Evolutionary conservation across 2,797 vertebrate species (phyloP).

Genomic region (Enteromius thamalakanensis): DNA sequence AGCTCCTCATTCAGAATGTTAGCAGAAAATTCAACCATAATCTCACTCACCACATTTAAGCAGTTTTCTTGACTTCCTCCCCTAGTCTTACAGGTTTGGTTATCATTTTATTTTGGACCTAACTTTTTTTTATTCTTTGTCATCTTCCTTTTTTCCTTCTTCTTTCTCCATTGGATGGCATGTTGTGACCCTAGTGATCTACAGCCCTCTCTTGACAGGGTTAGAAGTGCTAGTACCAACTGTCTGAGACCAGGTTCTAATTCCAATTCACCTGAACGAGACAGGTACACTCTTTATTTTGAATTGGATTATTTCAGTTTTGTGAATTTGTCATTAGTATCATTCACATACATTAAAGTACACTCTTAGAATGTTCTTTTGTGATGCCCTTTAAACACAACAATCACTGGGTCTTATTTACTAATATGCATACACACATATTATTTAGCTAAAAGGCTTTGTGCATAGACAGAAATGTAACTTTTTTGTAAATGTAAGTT

Average conservation of each 20-base stretch:
- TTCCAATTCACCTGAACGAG: conserved; percentile 96
- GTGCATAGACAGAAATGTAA: neutral
- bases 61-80: conserved; percentile 32
- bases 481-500: neutral
- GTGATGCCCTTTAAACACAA: neutral
- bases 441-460: neutral
- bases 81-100: conserved; percentile 80
- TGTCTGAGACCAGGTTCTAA: conserved; percentile 98
- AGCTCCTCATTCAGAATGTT: conserved; percentile 3
- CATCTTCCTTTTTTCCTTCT: conserved; percentile 73
- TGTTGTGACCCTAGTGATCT: conserved; percentile 98
- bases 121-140: conserved; percentile 72
- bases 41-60: conserved; percentile 14
- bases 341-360: conserved; percentile 16
- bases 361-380: conserved; percentile 22
- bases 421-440: neutral
- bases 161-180: conserved; percentile 91
- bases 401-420: conserved; percentile 17
- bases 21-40: neutral
- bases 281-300: conserved; percentile 87
- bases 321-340: conserved; percentile 42
- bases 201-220: conserved; percentile 97
- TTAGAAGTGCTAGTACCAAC: conserved; percentile 99
- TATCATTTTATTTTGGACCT: conserved; percentile 72
- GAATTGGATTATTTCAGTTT: conserved; percentile 16